These are phyloP conservation scores for Apostichopus californicus DNA, from an alignment of 35 echinoderm and acorn worm species.

Conservation along the genomic window DNA sequence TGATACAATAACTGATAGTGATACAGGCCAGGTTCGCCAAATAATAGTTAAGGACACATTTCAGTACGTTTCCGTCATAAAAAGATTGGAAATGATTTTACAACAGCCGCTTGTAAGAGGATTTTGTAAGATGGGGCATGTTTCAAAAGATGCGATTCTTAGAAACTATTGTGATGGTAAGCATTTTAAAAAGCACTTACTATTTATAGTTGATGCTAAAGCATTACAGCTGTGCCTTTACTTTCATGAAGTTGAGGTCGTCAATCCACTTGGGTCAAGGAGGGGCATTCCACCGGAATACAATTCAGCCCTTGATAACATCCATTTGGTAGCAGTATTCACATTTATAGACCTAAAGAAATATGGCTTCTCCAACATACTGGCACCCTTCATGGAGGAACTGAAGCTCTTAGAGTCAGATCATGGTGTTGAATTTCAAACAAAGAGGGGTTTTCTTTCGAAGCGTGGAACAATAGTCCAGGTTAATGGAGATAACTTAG, in stretches of 20 bases:
- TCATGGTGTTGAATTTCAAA: conserved; percentile 3
- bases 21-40: conserved; percentile 18
- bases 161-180: conserved; percentile 57
- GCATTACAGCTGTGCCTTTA: conserved; percentile 40
- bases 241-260: conserved; percentile 38
- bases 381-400: conserved; percentile 43
- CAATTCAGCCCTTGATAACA: conserved; percentile 33
- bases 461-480: conserved; percentile 28
- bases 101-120: background rate
- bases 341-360: conserved; percentile 22
- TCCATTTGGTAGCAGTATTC: conserved; percentile 42
- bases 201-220: conserved; percentile 28
- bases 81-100: conserved; percentile 36
- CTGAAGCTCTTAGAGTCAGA: background rate
- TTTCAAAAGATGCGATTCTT: conserved; percentile 25
- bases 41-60: conserved; percentile 14
- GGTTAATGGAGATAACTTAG: conserved; percentile 26
- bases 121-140: background rate
- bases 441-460: background rate
- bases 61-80: conserved; percentile 32
- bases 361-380: conserved; percentile 36
- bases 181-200: conserved; percentile 30
- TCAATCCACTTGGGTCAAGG: conserved; percentile 51
- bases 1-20: background rate
- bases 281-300: conserved; percentile 49